Evolutionary conservation across 2,888 invertebrate species (phyloP).

Genomic region (Osedax frankpressi): DNA sequence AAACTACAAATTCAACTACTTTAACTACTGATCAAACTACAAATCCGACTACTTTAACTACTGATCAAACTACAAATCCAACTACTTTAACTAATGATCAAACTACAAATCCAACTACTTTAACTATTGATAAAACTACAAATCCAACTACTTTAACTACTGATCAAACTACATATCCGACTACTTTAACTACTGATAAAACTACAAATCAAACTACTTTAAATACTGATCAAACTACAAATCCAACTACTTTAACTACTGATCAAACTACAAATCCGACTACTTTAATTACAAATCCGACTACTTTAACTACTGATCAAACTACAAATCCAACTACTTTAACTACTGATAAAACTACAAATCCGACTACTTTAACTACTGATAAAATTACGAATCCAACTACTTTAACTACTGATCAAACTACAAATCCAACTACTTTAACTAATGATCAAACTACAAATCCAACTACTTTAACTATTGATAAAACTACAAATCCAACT

Average conservation of each 20-base stretch:
- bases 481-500: background rate
- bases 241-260: background rate
- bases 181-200: background rate
- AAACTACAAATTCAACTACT: background rate
- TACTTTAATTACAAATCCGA: background rate
- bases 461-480: background rate
- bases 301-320: background rate
- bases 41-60: background rate
- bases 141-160: background rate
- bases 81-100: background rate
- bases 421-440: background rate
- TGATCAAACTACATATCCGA: background rate
- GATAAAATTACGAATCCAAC: background rate
- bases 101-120: background rate
- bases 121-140: background rate
- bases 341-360: background rate
- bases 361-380: background rate
- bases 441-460: background rate
- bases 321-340: background rate
- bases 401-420: background rate
- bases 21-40: background rate
- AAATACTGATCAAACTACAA: background rate
- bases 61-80: background rate
- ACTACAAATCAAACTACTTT: background rate
- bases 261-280: background rate